These are phyloP conservation scores for Phyllostomus discolor DNA, from an alignment of 2,113 vertebrate genomes.

Conservation along the genomic window DNA sequence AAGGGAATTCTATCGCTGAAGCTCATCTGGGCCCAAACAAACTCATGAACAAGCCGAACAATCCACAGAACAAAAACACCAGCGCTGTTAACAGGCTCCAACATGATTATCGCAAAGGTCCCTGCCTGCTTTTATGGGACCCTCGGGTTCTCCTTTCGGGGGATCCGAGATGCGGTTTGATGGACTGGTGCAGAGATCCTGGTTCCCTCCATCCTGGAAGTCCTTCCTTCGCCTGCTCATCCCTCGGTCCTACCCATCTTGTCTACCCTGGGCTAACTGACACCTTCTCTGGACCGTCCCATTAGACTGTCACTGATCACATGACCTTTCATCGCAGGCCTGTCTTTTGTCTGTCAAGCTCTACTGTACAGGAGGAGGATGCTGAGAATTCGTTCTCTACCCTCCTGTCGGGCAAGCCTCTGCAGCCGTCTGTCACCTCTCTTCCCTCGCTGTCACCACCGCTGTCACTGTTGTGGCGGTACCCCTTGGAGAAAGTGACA, in stretches of 20 bases:
- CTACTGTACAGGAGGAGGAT: not conserved
- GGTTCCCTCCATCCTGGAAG: not conserved
- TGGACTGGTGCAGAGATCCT: not conserved
- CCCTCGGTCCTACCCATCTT: not conserved
- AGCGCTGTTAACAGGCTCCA: fast-evolving
- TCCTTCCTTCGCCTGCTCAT: not conserved
- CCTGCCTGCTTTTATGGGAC: fast-evolving
- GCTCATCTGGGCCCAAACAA: not conserved
- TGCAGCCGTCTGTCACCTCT: no score
- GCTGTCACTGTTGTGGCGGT: not conserved
- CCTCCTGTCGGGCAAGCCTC: not conserved
- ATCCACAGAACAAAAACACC: not conserved
- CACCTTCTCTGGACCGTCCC: not conserved
- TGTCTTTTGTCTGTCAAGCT: not conserved
- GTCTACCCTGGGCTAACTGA: not conserved
- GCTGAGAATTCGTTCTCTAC: not conserved
- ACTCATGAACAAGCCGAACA: not conserved
- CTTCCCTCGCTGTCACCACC: no score
- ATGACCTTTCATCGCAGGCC: not conserved
- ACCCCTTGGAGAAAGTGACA: constrained; percentile 43
- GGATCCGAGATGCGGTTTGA: not conserved
- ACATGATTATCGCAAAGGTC: not conserved
- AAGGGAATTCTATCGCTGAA: not conserved
- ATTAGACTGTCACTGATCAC: not conserved
- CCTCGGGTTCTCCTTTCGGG: not conserved